Evolutionary conservation across 2,888 invertebrate species (phyloP).

Genomic region (Empis stercorea): DNA sequence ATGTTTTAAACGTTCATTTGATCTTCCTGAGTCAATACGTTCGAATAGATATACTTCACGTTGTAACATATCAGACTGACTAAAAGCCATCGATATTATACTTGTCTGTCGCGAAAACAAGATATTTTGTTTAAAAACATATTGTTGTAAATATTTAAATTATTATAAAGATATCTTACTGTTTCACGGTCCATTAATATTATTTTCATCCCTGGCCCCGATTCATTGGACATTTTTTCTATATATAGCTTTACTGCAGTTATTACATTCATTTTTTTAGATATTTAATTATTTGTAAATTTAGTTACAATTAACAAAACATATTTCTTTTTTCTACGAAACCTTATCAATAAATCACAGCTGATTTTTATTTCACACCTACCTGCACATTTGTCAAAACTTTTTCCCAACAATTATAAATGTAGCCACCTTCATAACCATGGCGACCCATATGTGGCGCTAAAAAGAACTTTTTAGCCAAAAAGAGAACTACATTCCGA

Average conservation of each 20-base stretch:
- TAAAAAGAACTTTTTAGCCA: too few species aligned
- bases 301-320: too few species aligned
- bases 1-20: conserved; percentile 73
- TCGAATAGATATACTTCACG: conserved; percentile 97
- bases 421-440: too few species aligned
- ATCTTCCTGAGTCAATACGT: conserved; percentile 58
- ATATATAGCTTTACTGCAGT: conserved; percentile 87
- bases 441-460: too few species aligned
- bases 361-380: too few species aligned
- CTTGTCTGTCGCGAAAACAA: conserved; percentile 57
- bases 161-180: conserved; percentile 38
- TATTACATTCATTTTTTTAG: conserved; percentile 72
- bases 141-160: background rate
- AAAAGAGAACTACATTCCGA: too few species aligned
- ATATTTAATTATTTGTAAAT: too few species aligned
- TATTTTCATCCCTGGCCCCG: conserved; percentile 98
- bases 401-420: too few species aligned
- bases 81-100: conserved; percentile 93
- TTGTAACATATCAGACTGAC: conserved; percentile 95
- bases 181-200: conserved; percentile 97
- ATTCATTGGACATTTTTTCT: conserved; percentile 93
- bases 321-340: too few species aligned
- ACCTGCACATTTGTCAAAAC: too few species aligned
- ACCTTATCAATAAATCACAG: too few species aligned
- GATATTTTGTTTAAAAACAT: too few species aligned